A percentile compares a stretch with the other conserved stretches of the same genome.
Conservation (phyloP, 1,140 invertebrate genomes). For the Drosophila arawakana region DNA sequence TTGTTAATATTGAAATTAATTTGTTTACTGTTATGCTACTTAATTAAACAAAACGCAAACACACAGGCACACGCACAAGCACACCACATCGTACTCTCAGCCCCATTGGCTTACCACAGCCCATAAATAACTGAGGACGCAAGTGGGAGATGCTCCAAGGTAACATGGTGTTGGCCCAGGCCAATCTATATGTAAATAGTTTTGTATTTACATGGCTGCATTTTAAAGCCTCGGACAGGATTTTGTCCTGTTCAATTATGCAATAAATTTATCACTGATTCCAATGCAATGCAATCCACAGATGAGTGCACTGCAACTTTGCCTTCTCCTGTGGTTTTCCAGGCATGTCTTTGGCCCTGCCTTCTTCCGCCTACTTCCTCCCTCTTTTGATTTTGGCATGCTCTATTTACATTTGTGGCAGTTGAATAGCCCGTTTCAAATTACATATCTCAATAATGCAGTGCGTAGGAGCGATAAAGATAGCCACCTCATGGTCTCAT, state of each 20-base stretch:
- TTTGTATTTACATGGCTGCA: conserved; percentile 58
- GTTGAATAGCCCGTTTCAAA: conserved; percentile 37
- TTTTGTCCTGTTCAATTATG: conserved; percentile 79
- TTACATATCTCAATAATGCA: conserved; percentile 35
- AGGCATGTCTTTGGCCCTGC: not conserved
- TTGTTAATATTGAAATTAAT: conserved; percentile 84
- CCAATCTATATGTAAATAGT: conserved; percentile 57
- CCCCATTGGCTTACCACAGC: conserved; percentile 56
- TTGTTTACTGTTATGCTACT: conserved; percentile 83
- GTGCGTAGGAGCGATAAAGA: conserved; percentile 1
- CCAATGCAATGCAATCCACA: conserved; percentile 48
- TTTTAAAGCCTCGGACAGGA: conserved; percentile 64
- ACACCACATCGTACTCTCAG: conserved; percentile 4
- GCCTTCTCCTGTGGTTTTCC: conserved; percentile 19
- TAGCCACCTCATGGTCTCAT: not conserved
- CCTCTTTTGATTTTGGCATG: conserved; percentile 57
- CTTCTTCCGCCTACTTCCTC: not conserved
- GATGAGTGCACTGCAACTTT: conserved; percentile 26
- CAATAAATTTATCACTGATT: conserved; percentile 78
- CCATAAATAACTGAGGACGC: conserved; percentile 69
- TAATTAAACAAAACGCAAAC: conserved; percentile 76
- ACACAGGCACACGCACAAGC: conserved; percentile 13
- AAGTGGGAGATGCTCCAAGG: conserved; percentile 30
- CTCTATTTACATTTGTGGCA: conserved; percentile 43
- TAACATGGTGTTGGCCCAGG: conserved; percentile 19